phyloP scores from a whole-genome alignment of 2,888 invertebrate species.

The Portevinia maculata region DNA sequence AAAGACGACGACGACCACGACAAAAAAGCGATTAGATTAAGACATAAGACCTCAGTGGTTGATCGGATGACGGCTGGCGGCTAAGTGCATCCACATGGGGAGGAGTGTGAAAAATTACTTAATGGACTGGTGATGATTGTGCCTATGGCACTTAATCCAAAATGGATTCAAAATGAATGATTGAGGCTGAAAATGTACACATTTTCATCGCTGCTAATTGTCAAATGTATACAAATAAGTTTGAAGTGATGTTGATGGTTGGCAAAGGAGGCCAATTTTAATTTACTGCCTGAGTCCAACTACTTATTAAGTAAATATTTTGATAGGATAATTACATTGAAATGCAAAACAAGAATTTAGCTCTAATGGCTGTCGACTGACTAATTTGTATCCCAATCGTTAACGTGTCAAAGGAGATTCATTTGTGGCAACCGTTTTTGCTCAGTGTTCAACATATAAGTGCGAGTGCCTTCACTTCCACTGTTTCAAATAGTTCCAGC shows the following conservation, averaged over 20 bases:
- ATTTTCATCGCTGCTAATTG: conserved; percentile 15
- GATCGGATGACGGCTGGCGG: conserved; percentile 2
- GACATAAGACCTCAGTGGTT: conserved; percentile 14
- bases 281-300: too few species aligned
- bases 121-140: conserved; percentile 54
- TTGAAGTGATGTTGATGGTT: background rate
- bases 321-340: too few species aligned
- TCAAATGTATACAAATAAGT: background rate
- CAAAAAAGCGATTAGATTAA: conserved; percentile 49
- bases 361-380: too few species aligned
- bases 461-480: too few species aligned
- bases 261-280: background rate
- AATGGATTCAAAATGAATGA: conserved; percentile 50
- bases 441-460: too few species aligned
- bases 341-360: too few species aligned
- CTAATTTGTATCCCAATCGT: too few species aligned
- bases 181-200: conserved; percentile 14
- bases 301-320: too few species aligned
- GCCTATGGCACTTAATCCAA: conserved; percentile 19
- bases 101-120: conserved; percentile 63
- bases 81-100: conserved; percentile 53
- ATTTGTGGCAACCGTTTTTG: too few species aligned
- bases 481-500: too few species aligned
- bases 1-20: conserved; percentile 19
- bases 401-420: too few species aligned